phyloP scores from a whole-genome alignment of 2,888 invertebrate genomes.

The Oligia strigilis region DNA sequence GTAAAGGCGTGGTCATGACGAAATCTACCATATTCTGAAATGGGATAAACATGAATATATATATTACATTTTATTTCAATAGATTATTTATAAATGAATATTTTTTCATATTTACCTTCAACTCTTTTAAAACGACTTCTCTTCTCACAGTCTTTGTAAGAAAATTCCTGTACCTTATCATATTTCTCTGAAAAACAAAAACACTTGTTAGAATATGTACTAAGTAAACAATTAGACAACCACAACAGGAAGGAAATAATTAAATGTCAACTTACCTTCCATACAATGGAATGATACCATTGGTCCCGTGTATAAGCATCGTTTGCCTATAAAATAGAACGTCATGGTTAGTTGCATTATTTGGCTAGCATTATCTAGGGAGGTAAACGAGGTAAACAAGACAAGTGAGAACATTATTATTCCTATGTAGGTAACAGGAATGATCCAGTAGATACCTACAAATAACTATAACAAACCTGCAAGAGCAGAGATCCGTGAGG shows the following conservation, averaged over 20 bases:
- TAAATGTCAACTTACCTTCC: slow-evolving; percentile 91
- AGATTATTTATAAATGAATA: background rate
- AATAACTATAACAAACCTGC: slow-evolving; percentile 87
- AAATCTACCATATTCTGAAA: slow-evolving; percentile 94
- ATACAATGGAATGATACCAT: slow-evolving; percentile 95
- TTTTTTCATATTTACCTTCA: slow-evolving; percentile 90
- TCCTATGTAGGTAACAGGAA: slow-evolving; percentile 11
- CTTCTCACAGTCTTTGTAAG: slow-evolving; percentile 92
- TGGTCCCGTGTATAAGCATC: slow-evolving; percentile 95
- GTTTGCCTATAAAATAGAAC: slow-evolving; percentile 90
- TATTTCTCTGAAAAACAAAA: slow-evolving; percentile 92
- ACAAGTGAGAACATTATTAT: slow-evolving; percentile 11
- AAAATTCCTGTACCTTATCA: slow-evolving; percentile 93
- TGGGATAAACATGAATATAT: slow-evolving; percentile 43
- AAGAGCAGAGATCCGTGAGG: slow-evolving; percentile 94
- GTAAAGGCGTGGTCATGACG: slow-evolving; percentile 93
- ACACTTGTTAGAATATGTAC: slow-evolving; percentile 33
- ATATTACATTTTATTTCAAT: slow-evolving; percentile 4
- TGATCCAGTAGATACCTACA: background rate
- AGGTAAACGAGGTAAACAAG: slow-evolving; percentile 32
- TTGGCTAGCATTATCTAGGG: slow-evolving; percentile 26
- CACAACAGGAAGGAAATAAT: slow-evolving; percentile 58
- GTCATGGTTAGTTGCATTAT: slow-evolving; percentile 37
- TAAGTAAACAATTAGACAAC: slow-evolving; percentile 40
- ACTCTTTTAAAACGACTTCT: slow-evolving; percentile 94